Evolutionary conservation across 2,888 invertebrate species (phyloP).

Genomic region (Cabera pusaria): DNA sequence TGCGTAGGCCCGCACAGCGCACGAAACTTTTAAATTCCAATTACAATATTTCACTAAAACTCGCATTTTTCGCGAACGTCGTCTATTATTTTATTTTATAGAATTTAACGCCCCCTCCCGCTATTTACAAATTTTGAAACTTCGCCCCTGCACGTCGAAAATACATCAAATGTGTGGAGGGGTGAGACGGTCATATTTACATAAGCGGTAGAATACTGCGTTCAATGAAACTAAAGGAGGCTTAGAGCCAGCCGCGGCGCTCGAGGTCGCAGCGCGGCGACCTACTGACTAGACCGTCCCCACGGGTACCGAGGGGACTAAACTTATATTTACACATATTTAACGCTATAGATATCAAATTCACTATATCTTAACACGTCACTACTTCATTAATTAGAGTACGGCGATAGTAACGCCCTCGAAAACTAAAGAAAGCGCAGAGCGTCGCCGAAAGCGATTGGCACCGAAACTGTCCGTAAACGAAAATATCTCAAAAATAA

Average conservation of each 20-base stretch:
- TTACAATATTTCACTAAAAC: conserved; percentile 63
- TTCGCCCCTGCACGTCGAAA: conserved; percentile 29
- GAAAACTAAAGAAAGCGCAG: conserved; percentile 47
- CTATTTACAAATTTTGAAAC: conserved; percentile 57
- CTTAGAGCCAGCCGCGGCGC: conserved; percentile 45
- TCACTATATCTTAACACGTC: conserved; percentile 64
- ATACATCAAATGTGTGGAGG: conserved; percentile 26
- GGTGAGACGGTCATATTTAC: conserved; percentile 50
- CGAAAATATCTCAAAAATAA: conserved; percentile 64
- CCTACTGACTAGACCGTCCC: conserved; percentile 76
- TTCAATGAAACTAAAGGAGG: conserved; percentile 39
- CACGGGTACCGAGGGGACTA: conserved; percentile 49
- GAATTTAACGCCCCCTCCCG: conserved; percentile 43
- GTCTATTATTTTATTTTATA: conserved; percentile 69
- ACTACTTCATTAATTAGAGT: conserved; percentile 45
- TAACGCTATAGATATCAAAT: conserved; percentile 64
- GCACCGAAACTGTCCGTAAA: conserved; percentile 46
- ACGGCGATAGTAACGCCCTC: conserved; percentile 48
- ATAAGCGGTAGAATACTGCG: conserved; percentile 65
- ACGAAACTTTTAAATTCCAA: conserved; percentile 41
- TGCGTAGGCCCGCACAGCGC: conserved; percentile 49
- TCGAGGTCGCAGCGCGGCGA: conserved; percentile 38
- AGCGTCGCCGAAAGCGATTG: conserved; percentile 41
- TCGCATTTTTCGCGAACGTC: conserved; percentile 38
- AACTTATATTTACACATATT: conserved; percentile 60